Evolutionary conservation across 2,113 vertebrate species (phyloP).

Genomic region (Ictalurus furcatus): DNA sequence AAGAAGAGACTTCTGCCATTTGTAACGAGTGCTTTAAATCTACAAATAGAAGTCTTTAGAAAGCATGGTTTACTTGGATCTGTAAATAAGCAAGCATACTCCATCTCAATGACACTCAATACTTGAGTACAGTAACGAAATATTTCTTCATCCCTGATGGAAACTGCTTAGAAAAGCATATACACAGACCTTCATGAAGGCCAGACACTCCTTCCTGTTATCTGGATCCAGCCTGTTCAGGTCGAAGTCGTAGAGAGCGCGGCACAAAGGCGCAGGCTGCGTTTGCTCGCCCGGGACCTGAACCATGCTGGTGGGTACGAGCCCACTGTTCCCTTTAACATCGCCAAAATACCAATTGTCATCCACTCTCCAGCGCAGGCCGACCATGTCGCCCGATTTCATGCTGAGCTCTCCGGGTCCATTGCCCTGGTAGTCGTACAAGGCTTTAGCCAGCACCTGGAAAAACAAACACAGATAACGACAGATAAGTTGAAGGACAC

Average conservation of each 20-base stretch:
- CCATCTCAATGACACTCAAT: neutral
- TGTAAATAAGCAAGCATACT: neutral
- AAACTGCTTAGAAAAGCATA: constrained; percentile 26
- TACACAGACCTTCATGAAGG: constrained; percentile 78
- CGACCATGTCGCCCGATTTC: constrained; percentile 76
- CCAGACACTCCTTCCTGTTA: constrained; percentile 76
- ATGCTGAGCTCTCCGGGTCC: constrained; percentile 75
- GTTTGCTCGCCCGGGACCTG: constrained; percentile 76
- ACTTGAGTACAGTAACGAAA: neutral
- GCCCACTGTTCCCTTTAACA: constrained; percentile 67
- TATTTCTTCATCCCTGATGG: neutral
- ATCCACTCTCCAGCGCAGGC: constrained; percentile 76
- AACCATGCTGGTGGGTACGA: constrained; percentile 71
- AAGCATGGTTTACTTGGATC: neutral
- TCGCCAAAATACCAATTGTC: constrained; percentile 82
- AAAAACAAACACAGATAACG: constrained; percentile 32
- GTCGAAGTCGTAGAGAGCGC: constrained; percentile 80
- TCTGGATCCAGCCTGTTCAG: constrained; percentile 71
- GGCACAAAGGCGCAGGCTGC: constrained; percentile 76
- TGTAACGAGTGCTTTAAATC: neutral
- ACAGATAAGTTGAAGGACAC: neutral
- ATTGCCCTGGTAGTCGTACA: constrained; percentile 76
- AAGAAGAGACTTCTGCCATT: neutral
- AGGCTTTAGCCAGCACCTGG: constrained; percentile 80
- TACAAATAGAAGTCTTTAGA: neutral